These are phyloP conservation scores for Protaetia brevitarsis DNA, from an alignment of 1,140 invertebrate species.

Conservation along the genomic window DNA sequence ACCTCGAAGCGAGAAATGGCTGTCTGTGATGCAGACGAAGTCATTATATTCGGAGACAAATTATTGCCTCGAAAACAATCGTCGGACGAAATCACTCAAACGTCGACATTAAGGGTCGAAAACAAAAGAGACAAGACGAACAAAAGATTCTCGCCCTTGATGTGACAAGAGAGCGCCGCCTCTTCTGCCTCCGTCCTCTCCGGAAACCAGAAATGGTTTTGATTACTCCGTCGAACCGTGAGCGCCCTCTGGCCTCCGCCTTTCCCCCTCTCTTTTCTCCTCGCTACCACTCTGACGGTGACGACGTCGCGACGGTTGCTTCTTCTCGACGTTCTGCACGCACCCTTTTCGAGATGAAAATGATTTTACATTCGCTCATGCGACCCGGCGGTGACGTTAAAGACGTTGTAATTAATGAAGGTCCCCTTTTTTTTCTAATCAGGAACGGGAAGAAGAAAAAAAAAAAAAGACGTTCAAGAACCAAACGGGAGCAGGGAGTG, in stretches of 20 bases:
- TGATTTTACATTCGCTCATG: not conserved
- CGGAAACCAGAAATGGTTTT: conserved; percentile 15
- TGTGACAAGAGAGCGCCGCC: not conserved
- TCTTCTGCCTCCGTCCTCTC: no score
- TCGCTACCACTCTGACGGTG: not conserved
- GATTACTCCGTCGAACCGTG: not conserved
- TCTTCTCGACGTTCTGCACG: not conserved
- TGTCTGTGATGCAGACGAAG: conserved; percentile 12
- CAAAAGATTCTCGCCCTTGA: conserved; percentile 14
- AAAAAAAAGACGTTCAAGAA: not conserved
- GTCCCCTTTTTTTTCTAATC: conserved; percentile 3
- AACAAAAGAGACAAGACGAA: conserved; percentile 9
- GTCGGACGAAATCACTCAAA: conserved; percentile 11
- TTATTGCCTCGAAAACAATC: conserved; percentile 18
- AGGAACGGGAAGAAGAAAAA: no score
- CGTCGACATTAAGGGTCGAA: conserved; percentile 15
- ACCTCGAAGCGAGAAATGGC: not conserved
- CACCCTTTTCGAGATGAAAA: conserved; percentile 1
- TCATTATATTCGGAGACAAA: conserved; percentile 15
- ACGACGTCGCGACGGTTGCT: no score
- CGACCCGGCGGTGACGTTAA: conserved; percentile 13
- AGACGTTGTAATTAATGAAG: conserved; percentile 18
- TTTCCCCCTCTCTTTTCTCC: not conserved
- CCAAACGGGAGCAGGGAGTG: no score
- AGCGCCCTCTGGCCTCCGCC: not conserved